Evolutionary conservation across 2,113 vertebrate genomes (phyloP).

Genomic region (Epinephelus lanceolatus): DNA sequence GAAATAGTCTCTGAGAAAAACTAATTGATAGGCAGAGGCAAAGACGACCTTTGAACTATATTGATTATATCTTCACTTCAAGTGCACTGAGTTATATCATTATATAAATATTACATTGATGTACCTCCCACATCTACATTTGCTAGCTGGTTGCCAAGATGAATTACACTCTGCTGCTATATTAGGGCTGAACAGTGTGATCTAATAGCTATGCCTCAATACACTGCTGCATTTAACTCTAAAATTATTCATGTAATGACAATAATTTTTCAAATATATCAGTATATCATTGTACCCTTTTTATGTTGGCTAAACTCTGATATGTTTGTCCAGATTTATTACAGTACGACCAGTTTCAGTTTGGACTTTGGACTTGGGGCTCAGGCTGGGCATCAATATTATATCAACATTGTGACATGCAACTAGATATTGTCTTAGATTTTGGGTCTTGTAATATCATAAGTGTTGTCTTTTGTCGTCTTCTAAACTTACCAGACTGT

Average conservation of each 20-base stretch:
- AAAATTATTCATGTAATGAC: not conserved
- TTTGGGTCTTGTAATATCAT: no score
- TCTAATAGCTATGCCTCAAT: not conserved
- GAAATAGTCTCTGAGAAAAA: not conserved
- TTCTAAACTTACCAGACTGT: no score
- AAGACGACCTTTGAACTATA: not conserved
- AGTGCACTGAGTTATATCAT: not conserved
- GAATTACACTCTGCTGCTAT: not conserved
- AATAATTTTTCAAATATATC: not conserved
- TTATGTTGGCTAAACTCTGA: not conserved
- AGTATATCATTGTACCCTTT: not conserved
- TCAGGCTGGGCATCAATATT: no score
- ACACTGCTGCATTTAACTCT: not conserved
- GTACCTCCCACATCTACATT: not conserved
- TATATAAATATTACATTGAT: not conserved
- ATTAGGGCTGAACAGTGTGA: not conserved
- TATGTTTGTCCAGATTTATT: not conserved
- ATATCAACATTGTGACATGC: no score
- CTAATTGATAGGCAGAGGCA: not conserved
- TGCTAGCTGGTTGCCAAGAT: not conserved
- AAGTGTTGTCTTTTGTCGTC: no score
- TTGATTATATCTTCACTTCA: not conserved
- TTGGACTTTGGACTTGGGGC: not conserved
- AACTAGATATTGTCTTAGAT: no score
- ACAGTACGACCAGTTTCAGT: not conserved